These are phyloP conservation scores for Plemyria rubiginata DNA, from an alignment of 2,888 invertebrate genomes.

Conservation along the genomic window DNA sequence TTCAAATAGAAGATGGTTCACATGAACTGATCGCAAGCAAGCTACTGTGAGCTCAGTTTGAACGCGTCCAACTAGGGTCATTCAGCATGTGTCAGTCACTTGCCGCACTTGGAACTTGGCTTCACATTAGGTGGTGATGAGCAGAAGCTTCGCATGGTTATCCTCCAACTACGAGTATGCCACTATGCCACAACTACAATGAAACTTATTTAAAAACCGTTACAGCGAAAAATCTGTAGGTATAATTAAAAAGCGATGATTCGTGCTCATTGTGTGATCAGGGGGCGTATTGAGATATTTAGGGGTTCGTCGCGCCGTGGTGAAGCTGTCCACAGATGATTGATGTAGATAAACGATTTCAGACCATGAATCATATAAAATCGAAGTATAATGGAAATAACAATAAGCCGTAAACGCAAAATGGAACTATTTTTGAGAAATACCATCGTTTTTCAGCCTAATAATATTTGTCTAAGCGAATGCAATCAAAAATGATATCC, in stretches of 20 bases:
- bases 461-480: too few relatives aligned
- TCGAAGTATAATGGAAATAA: constrained; percentile 13
- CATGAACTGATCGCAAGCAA: neutral
- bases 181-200: neutral
- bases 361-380: constrained; percentile 19
- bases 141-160: neutral
- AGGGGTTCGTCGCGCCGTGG: constrained; percentile 35
- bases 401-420: too few relatives aligned
- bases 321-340: constrained; percentile 32
- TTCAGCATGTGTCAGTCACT: too few relatives aligned
- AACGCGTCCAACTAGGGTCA: too few relatives aligned
- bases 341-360: constrained; percentile 17
- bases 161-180: neutral
- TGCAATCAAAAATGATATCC: neutral
- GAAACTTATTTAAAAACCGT: neutral
- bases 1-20: too few relatives aligned
- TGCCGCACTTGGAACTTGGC: too few relatives aligned
- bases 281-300: constrained; percentile 37
- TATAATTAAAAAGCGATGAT: constrained; percentile 54
- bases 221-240: constrained; percentile 23
- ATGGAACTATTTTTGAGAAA: too few relatives aligned
- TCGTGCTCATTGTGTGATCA: constrained; percentile 32
- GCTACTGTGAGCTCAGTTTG: too few relatives aligned
- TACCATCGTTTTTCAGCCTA: too few relatives aligned
- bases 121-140: neutral